Evolutionary conservation across 2,797 vertebrate species (phyloP).

Genomic region (Ctenochaetus hawaiiensis): DNA sequence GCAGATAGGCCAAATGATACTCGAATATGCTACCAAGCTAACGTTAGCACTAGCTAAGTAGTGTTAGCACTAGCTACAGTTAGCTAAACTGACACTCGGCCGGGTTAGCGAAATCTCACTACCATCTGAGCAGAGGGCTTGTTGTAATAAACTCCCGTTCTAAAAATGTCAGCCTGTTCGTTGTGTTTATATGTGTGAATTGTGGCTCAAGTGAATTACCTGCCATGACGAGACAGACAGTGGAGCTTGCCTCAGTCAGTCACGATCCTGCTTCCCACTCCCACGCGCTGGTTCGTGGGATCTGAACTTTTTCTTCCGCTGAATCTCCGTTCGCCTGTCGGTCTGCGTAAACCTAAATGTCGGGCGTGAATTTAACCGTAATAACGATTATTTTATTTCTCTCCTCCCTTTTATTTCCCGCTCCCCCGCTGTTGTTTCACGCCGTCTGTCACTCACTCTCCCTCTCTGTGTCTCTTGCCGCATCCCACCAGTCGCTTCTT

Average conservation of each 20-base stretch:
- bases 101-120: neutral
- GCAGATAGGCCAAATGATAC: conserved; percentile 63
- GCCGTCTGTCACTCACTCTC: conserved; percentile 25
- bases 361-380: conserved; percentile 18
- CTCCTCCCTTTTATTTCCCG: conserved; percentile 27
- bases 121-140: neutral
- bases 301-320: conserved; percentile 74
- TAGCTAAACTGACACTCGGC: conserved; percentile 34
- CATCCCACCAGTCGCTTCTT: conserved; percentile 75
- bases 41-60: conserved; percentile 64
- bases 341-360: conserved; percentile 28
- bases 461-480: conserved; percentile 46
- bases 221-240: conserved; percentile 87
- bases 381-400: neutral
- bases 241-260: conserved; percentile 78
- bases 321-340: conserved; percentile 23
- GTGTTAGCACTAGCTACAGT: conserved; percentile 40
- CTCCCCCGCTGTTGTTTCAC: conserved; percentile 34
- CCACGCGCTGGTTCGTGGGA: conserved; percentile 76
- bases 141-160: rapidly evolving
- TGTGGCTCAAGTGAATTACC: conserved; percentile 70
- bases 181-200: neutral
- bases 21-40: conserved; percentile 42
- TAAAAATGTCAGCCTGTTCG: neutral
- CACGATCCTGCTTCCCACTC: conserved; percentile 81